A percentile compares a stretch with the other conserved stretches of the same genome.
Conservation (phyloP, 2,888 invertebrate species). For the Melipona bicolor region DNA sequence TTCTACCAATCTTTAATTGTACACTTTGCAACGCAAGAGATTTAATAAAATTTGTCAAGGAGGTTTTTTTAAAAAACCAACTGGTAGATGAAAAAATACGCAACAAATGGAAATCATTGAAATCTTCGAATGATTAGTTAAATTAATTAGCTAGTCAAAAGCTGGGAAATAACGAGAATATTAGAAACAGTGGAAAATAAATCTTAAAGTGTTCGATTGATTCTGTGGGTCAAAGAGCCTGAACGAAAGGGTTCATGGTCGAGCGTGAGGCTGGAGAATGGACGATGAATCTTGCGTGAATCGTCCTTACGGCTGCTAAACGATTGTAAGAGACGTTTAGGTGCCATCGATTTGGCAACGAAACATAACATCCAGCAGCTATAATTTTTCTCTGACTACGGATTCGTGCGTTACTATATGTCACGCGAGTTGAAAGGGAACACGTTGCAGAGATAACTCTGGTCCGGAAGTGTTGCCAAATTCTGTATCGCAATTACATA, state of each 20-base stretch:
- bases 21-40: too few species aligned
- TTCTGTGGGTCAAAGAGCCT: not conserved
- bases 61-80: too few species aligned
- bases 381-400: conserved; percentile 23
- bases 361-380: conserved; percentile 5
- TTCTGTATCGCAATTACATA: conserved; percentile 11
- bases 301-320: not conserved
- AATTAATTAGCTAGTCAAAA: too few species aligned
- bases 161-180: too few species aligned
- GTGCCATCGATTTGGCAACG: conserved; percentile 42
- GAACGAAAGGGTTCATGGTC: not conserved
- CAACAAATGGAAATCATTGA: too few species aligned
- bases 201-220: too few species aligned
- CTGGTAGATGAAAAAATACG: too few species aligned
- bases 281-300: conserved; percentile 2
- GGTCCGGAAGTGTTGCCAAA: conserved; percentile 39
- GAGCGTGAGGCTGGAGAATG: not conserved
- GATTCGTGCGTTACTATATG: conserved; percentile 38
- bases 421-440: conserved; percentile 43
- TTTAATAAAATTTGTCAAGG: too few species aligned
- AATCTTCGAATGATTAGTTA: too few species aligned
- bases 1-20: too few species aligned
- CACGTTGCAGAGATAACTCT: conserved; percentile 35
- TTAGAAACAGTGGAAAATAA: too few species aligned
- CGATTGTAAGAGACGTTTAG: conserved; percentile 20